A percentile compares a stretch with the other conserved stretches of the same genome.
These are phyloP conservation scores for Nebria brevicollis DNA, from an alignment of 2,888 invertebrate genomes.

Conservation along the genomic window DNA sequence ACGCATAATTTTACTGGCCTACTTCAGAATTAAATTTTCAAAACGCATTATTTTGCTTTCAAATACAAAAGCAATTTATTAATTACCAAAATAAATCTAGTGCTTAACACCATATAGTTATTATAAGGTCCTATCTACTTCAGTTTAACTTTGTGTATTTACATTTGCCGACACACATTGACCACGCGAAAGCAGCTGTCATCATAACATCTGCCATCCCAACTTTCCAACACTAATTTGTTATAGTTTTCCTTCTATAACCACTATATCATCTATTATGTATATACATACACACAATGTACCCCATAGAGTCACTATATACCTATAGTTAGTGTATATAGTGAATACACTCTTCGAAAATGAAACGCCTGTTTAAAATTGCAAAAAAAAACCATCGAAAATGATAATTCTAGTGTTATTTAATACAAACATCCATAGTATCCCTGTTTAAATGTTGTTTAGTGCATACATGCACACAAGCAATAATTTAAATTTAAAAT, in stretches of 20 bases:
- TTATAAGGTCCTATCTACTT: no score
- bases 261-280: background rate
- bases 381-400: background rate
- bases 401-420: background rate
- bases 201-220: background rate
- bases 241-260: background rate
- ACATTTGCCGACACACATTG: background rate
- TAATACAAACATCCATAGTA: background rate
- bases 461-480: background rate
- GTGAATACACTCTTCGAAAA: background rate
- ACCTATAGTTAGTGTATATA: no score
- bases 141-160: background rate
- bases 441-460: background rate
- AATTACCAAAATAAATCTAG: no score
- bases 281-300: background rate
- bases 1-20: background rate
- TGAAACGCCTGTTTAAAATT: background rate
- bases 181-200: background rate
- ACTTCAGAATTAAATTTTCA: background rate
- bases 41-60: background rate
- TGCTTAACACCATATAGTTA: no score
- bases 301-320: no score
- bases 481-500: slow-evolving; percentile 23
- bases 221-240: background rate
- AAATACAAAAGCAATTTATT: background rate